Evolutionary conservation across 2,888 invertebrate genomes (phyloP).

Genomic region (Megalurothrips usitatus): DNA sequence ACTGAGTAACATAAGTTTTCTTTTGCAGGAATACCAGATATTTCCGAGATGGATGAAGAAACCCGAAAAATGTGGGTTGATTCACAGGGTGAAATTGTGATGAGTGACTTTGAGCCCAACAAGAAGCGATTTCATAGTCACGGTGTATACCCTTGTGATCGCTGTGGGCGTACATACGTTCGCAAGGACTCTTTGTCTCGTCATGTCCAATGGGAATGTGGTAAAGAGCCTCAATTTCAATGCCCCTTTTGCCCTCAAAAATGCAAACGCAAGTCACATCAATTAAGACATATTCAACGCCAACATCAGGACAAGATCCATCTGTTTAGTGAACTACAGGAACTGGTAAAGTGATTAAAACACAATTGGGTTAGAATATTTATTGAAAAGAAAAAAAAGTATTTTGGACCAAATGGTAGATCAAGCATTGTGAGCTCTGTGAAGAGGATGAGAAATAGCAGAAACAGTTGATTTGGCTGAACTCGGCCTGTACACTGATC

Average conservation of each 20-base stretch:
- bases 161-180: slow-evolving; percentile 41
- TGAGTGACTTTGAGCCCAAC: slow-evolving; percentile 1
- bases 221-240: slow-evolving; percentile 50
- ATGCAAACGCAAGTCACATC: slow-evolving; percentile 50
- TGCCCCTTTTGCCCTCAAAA: slow-evolving; percentile 51
- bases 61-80: slow-evolving; percentile 28
- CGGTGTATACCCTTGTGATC: slow-evolving; percentile 39
- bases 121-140: slow-evolving; percentile 33
- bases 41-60: neutral
- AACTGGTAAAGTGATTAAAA: neutral
- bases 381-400: neutral
- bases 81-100: slow-evolving; percentile 9
- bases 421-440: no score
- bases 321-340: slow-evolving; percentile 45
- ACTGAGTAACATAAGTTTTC: slow-evolving; percentile 18
- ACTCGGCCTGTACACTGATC: no score
- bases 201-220: slow-evolving; percentile 49
- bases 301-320: slow-evolving; percentile 53
- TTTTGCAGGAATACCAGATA: slow-evolving; percentile 28
- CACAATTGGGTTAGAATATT: neutral
- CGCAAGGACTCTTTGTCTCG: slow-evolving; percentile 42
- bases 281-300: slow-evolving; percentile 52
- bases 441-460: no score
- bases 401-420: no score
- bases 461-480: no score